phyloP scores from a whole-genome alignment of 2,888 invertebrate genomes.

The Tortrix viridana region DNA sequence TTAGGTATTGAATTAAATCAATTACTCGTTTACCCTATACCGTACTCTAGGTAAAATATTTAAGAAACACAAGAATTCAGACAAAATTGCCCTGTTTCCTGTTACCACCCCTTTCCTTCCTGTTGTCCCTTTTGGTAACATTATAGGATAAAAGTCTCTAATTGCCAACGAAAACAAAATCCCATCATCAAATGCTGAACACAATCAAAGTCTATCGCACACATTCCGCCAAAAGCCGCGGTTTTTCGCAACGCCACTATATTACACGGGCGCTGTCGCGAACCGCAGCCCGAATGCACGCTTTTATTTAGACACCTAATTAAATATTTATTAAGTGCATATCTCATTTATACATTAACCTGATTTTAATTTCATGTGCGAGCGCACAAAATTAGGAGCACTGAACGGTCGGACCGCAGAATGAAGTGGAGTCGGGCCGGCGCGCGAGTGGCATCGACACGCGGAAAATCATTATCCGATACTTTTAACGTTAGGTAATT shows the following conservation, averaged over 20 bases:
- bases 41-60: too few species aligned
- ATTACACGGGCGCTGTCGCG: conserved; percentile 62
- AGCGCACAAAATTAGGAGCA: conserved; percentile 80
- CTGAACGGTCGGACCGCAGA: conserved; percentile 74
- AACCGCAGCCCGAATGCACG: conserved; percentile 65
- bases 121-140: too few species aligned
- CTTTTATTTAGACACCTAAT: conserved; percentile 83
- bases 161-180: too few species aligned
- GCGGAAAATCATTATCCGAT: conserved; percentile 74
- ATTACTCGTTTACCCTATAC: too few species aligned
- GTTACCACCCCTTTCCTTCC: too few species aligned
- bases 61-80: too few species aligned
- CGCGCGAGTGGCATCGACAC: conserved; percentile 55
- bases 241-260: conserved; percentile 57
- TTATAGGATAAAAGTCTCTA: too few species aligned
- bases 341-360: conserved; percentile 82
- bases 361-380: conserved; percentile 82
- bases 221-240: conserved; percentile 45
- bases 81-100: too few species aligned
- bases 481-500: conserved; percentile 53
- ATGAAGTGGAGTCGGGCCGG: conserved; percentile 75
- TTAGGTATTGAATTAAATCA: too few species aligned
- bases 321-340: conserved; percentile 83
- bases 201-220: conserved; percentile 38
- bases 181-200: conserved; percentile 5